A percentile compares a stretch with the other conserved stretches of the same genome.
phyloP scores from a whole-genome alignment of 2,113 vertebrate species.

The Daboia siamensis region DNA sequence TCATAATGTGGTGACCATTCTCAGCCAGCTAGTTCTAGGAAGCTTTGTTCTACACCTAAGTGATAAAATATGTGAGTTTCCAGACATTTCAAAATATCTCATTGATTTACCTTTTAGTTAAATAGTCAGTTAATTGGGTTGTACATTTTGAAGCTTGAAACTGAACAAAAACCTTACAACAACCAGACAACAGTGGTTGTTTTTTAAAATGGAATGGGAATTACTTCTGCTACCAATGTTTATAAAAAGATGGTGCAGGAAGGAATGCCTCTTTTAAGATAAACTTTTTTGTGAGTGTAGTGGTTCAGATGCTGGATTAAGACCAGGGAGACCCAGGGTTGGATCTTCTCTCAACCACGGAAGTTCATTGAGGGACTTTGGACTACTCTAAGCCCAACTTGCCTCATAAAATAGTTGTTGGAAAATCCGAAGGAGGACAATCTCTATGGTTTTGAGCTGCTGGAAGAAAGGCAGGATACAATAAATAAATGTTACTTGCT shows the following conservation, averaged over 20 bases:
- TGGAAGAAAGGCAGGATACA: background rate
- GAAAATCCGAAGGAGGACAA: background rate
- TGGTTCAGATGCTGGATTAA: background rate
- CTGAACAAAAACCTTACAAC: background rate
- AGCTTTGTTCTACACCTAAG: conserved; percentile 14
- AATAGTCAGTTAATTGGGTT: background rate
- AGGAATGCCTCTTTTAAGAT: background rate
- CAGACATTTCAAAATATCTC: background rate
- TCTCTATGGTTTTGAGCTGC: background rate
- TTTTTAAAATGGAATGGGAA: background rate
- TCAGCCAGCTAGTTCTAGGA: background rate
- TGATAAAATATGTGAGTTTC: conserved; percentile 18
- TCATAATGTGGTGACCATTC: conserved; percentile 5
- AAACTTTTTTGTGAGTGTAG: background rate
- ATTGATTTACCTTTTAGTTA: background rate
- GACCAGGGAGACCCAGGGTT: background rate
- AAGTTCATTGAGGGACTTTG: background rate
- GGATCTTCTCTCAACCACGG: background rate
- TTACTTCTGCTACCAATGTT: background rate
- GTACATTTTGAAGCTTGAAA: background rate
- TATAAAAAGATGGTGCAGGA: background rate
- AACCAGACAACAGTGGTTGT: background rate
- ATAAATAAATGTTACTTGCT: background rate
- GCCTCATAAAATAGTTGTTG: background rate
- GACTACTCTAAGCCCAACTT: background rate